These are phyloP conservation scores for Philaethria dido DNA, from an alignment of 2,888 invertebrate species.

Conservation along the genomic window DNA sequence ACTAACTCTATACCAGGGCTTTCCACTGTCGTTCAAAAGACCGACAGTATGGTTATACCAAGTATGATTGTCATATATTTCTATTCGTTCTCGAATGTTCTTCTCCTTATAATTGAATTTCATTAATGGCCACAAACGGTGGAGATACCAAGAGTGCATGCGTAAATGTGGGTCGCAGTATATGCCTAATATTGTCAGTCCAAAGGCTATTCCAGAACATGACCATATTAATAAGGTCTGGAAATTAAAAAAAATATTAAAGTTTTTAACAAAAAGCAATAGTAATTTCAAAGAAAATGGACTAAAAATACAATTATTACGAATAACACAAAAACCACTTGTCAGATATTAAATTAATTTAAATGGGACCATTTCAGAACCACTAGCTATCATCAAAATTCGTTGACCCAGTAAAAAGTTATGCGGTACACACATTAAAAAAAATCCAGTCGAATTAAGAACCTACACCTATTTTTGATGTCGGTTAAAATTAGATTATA, in stretches of 20 bases:
- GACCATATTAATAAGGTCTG: slow-evolving; percentile 75
- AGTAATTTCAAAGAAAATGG: too few relatives aligned
- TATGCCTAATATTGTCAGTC: slow-evolving; percentile 67
- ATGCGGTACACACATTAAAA: too few relatives aligned
- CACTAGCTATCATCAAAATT: too few relatives aligned
- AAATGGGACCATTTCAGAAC: too few relatives aligned
- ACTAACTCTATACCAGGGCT: slow-evolving; percentile 50
- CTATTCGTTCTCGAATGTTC: slow-evolving; percentile 46
- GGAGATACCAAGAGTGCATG: slow-evolving; percentile 67
- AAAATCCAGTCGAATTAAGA: too few relatives aligned
- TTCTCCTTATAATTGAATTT: slow-evolving; percentile 53
- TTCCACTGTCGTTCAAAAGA: slow-evolving; percentile 41
- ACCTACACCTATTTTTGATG: too few relatives aligned
- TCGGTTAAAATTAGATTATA: too few relatives aligned
- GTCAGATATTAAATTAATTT: too few relatives aligned
- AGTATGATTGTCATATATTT: slow-evolving; percentile 45
- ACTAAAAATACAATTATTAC: too few relatives aligned
- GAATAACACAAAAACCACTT: too few relatives aligned
- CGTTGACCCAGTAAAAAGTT: too few relatives aligned
- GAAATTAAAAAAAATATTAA: slow-evolving; percentile 41
- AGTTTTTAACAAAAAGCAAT: too few relatives aligned
- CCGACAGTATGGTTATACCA: slow-evolving; percentile 46
- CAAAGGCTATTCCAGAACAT: slow-evolving; percentile 74
- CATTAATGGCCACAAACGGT: slow-evolving; percentile 63
- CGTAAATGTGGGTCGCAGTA: slow-evolving; percentile 74